Conservation (phyloP, 2,888 invertebrate genomes). For the Volucella bombylans region DNA sequence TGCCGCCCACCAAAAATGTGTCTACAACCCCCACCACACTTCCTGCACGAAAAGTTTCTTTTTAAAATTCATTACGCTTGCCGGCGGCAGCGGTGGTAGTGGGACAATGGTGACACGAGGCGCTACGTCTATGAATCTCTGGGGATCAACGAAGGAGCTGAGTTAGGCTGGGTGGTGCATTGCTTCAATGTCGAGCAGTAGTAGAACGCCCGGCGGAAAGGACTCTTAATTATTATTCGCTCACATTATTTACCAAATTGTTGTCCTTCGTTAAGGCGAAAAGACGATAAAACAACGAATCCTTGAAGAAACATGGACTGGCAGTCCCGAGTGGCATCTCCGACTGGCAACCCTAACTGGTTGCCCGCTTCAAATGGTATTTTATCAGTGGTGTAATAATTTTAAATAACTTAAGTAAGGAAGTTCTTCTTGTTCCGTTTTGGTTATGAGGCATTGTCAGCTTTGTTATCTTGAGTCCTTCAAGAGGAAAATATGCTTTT, state of each 20-base stretch:
- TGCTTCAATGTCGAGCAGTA: background rate
- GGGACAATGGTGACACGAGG: background rate
- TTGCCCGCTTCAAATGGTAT: conserved; percentile 8
- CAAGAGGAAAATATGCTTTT: conserved; percentile 39
- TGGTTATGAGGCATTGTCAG: conserved; percentile 46
- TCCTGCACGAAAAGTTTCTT: conserved; percentile 36
- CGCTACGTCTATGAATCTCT: background rate
- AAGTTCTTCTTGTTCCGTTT: conserved; percentile 31
- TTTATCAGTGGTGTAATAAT: conserved; percentile 58
- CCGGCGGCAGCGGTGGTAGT: background rate
- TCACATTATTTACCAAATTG: conserved; percentile 46
- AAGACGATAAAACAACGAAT: conserved; percentile 33
- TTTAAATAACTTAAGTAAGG: conserved; percentile 48
- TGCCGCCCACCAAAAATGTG: conserved; percentile 28
- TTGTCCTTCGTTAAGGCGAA: conserved; percentile 22
- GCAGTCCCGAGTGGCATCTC: background rate
- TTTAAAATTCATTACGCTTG: conserved; percentile 48
- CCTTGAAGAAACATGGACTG: conserved; percentile 17
- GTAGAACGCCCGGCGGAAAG: conserved; percentile 1
- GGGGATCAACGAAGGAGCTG: too few relatives aligned
- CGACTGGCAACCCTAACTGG: background rate
- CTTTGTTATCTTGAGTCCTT: conserved; percentile 36
- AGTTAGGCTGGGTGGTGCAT: background rate
- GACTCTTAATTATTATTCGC: conserved; percentile 52
- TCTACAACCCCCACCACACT: background rate